Evolutionary conservation across 2,888 invertebrate species (phyloP), one percentile per base, ranked within the genome.

Genomic region (Campoplex capitator): DNA sequence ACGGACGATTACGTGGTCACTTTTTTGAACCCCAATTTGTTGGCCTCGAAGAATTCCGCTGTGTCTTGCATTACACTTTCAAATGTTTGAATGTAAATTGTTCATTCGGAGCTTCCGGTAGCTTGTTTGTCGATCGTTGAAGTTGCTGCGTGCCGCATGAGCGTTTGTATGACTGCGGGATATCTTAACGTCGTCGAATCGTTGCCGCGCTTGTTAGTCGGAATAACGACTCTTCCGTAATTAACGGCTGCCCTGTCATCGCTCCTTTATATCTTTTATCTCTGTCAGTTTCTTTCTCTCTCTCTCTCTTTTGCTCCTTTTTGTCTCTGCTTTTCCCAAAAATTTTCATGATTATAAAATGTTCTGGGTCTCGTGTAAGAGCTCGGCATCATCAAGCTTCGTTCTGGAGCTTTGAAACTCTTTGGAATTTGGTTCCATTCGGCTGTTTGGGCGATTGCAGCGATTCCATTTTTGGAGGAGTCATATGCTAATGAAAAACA

Each of bases 131-230:
- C 85, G 58, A 79, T 82, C 67, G 51, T 75, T 54, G 78, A 78
- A 85, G 75, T 83, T 79, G 78, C 70, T 70, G 74, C 78, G 70
- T 56, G 85, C 54, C 65, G 54, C 74, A 67, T 58, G 32, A 32
- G 77, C 78, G 68, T 77, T 78, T 73, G 56, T 45, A 11, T 11
- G 67, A 32, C 56, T 48, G 71, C 83, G 74, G 78, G 78, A 85
- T 71, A 81, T 80, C 73, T 77, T 67, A 67, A 65, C 78, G 78
- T 80, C 48, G 58, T 75, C 75, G 68, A 75, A 62, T 82, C 85
- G 73, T 71, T 70, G 54, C 77, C 73, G 88, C 89, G 88, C 89
- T 89, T 88, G 90, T 90, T 90, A 90, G 88, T 87, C 88, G 87
- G 80, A 86, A 89, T 86, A 89, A 83, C 86, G 90, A 89, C 87